A percentile compares a stretch with the other conserved stretches of the same genome.
Conservation (phyloP, 2,797 vertebrate genomes). For the Enteromius thamalakanensis region DNA sequence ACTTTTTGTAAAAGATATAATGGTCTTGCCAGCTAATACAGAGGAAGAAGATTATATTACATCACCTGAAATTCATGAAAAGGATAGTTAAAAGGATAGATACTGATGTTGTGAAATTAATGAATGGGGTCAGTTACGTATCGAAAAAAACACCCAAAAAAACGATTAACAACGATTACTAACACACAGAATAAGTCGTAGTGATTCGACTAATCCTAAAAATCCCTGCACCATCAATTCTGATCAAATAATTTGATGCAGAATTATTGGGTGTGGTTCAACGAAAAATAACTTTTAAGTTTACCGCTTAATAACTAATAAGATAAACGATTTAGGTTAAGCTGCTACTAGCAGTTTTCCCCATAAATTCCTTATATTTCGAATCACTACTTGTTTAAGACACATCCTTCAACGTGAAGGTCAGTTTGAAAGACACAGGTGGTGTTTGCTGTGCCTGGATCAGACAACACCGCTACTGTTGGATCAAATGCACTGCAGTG, state of each 20-base stretch:
- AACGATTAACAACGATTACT: neutral
- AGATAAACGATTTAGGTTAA: neutral
- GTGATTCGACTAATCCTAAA: neutral
- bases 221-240: neutral
- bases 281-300: neutral
- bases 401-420: slow-evolving; percentile 47
- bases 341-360: neutral
- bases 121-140: neutral
- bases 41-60: slow-evolving; percentile 12
- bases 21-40: neutral
- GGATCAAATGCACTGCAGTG: slow-evolving; percentile 27
- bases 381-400: slow-evolving; percentile 13
- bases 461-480: slow-evolving; percentile 27
- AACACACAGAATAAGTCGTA: neutral
- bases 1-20: neutral
- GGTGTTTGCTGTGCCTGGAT: slow-evolving; percentile 48
- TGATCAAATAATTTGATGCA: neutral
- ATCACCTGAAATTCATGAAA: slow-evolving; percentile 21
- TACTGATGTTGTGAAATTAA: neutral
- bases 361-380: slow-evolving; percentile 18
- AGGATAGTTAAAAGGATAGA: neutral
- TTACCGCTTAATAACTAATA: neutral
- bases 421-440: slow-evolving; percentile 54
- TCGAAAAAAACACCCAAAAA: neutral
- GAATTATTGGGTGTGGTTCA: slow-evolving; percentile 34